Percentiles rank a stretch among this genome's conserved stretches.
These are phyloP conservation scores for Ageneiosus marmoratus DNA, from an alignment of 2,113 vertebrate genomes.

Conservation along the genomic window DNA sequence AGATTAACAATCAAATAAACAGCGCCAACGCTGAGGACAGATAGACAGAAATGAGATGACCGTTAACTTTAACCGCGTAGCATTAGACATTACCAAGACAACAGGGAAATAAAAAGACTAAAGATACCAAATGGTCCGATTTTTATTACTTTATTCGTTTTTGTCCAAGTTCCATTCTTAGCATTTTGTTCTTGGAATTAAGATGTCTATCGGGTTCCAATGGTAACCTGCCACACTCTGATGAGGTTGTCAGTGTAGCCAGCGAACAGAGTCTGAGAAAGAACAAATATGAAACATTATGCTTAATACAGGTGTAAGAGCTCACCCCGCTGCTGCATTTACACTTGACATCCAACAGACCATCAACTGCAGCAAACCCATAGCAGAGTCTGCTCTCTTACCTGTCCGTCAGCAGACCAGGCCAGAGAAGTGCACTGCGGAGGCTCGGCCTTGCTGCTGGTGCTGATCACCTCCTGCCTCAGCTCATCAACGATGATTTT, in stretches of 20 bases:
- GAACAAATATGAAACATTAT: conserved; percentile 1
- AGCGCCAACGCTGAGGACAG: not conserved
- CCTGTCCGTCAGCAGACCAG: conserved; percentile 98
- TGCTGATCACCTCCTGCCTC: conserved; percentile 96
- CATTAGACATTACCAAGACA: not conserved
- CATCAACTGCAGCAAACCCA: not conserved
- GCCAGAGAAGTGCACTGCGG: conserved; percentile 94
- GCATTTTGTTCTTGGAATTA: conserved; percentile 42
- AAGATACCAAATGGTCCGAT: conserved; percentile 30
- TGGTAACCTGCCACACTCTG: conserved; percentile 94
- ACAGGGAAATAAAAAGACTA: not conserved
- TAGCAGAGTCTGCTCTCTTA: conserved; percentile 52
- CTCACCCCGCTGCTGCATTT: conserved; percentile 7
- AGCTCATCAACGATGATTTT: conserved; percentile 97
- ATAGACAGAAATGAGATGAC: not conserved
- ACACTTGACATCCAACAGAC: not conserved
- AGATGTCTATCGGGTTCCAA: conserved; percentile 84
- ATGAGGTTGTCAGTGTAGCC: conserved; percentile 95
- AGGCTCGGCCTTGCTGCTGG: conserved; percentile 94
- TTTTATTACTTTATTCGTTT: conserved; percentile 73
- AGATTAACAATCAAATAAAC: not conserved
- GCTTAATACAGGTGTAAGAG: conserved; percentile 11
- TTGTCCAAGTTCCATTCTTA: conserved; percentile 47
- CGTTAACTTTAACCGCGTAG: not conserved
- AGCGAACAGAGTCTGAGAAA: conserved; percentile 86